These are phyloP conservation scores for Nothocercus julius DNA, from an alignment of 2,113 vertebrate genomes.

Conservation along the genomic window DNA sequence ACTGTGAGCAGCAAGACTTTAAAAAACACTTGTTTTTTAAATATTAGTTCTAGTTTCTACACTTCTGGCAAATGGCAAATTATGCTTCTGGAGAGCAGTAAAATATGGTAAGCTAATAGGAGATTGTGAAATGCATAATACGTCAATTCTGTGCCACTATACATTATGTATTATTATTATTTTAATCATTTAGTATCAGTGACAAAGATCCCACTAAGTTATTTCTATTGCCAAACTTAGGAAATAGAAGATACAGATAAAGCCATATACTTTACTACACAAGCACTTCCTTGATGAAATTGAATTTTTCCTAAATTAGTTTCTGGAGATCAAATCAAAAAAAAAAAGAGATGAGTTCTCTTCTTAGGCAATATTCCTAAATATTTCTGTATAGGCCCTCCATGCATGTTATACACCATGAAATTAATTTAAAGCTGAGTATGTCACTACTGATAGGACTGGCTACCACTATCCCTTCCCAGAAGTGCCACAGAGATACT, in stretches of 20 bases:
- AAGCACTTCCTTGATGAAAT: neutral
- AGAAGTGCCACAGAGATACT: neutral
- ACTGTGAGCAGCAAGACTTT: neutral
- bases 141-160: neutral
- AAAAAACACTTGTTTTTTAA: neutral
- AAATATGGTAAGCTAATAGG: neutral
- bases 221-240: neutral
- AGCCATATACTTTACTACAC: neutral
- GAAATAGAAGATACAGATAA: neutral
- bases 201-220: neutral
- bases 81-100: neutral
- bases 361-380: neutral
- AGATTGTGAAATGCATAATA: slow-evolving; percentile 14
- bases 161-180: slow-evolving; percentile 43
- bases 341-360: neutral
- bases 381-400: neutral
- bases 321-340: neutral
- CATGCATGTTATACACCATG: neutral
- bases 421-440: neutral
- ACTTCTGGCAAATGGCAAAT: neutral
- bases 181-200: slow-evolving; percentile 5
- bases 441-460: neutral
- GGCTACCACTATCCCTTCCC: neutral
- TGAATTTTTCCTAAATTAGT: neutral
- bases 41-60: neutral